These are phyloP conservation scores for Holothuria glaberrima DNA, from an alignment of 35 echinoderm and acorn worm species.

Conservation along the genomic window DNA sequence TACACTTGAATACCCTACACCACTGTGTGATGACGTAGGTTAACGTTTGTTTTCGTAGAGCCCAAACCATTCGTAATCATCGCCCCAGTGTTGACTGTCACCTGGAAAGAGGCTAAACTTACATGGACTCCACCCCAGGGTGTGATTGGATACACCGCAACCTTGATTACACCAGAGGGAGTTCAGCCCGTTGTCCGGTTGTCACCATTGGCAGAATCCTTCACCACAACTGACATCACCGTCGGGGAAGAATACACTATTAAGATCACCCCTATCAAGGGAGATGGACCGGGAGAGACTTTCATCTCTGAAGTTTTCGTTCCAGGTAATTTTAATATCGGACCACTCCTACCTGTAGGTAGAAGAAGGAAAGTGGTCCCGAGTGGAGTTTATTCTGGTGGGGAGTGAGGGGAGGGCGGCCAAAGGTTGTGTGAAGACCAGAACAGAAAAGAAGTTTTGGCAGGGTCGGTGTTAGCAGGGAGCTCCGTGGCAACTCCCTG, in stretches of 20 bases:
- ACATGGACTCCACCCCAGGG: conserved; percentile 18
- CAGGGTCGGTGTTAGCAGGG: no score
- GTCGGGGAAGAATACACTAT: background rate
- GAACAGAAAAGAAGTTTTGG: no score
- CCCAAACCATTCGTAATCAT: background rate
- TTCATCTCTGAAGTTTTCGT: background rate
- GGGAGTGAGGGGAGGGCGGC: no score
- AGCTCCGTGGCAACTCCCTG: no score
- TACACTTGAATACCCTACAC: no score
- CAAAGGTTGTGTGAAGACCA: no score
- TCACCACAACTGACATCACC: conserved; percentile 5
- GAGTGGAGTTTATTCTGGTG: no score
- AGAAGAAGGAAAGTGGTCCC: no score
- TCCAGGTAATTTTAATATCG: background rate
- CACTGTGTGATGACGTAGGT: no score
- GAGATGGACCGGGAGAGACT: background rate
- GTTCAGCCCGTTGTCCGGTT: background rate
- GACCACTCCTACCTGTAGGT: no score
- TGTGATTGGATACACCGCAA: conserved; percentile 12
- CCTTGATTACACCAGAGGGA: background rate
- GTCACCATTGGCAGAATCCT: background rate
- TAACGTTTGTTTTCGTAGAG: background rate
- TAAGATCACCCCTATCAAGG: conserved; percentile 21
- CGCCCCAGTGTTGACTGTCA: background rate
- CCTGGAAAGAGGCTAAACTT: conserved; percentile 10